Evolutionary conservation across 2,888 invertebrate genomes (phyloP).

Genomic region (Thyatira batis): DNA sequence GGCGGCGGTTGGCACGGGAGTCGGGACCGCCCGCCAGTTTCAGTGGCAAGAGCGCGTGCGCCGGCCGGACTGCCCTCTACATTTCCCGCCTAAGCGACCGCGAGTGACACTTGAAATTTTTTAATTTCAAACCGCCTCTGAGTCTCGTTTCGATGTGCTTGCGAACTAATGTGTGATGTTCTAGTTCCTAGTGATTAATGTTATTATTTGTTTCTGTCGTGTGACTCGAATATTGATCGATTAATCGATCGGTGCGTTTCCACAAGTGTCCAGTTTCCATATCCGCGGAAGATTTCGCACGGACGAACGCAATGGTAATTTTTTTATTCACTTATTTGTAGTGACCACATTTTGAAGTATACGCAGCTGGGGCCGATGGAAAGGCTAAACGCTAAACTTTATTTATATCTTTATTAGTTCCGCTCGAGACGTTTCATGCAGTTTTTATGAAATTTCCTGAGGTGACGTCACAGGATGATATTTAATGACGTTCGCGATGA

Average conservation of each 20-base stretch:
- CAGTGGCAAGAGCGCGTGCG: constrained; percentile 69
- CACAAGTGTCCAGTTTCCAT: constrained; percentile 39
- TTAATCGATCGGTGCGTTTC: constrained; percentile 35
- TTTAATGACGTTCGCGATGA: constrained; percentile 5
- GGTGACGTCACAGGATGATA: constrained; percentile 1
- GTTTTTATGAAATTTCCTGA: constrained; percentile 1
- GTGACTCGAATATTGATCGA: constrained; percentile 29
- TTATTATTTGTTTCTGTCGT: constrained; percentile 28
- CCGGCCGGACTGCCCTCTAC: constrained; percentile 57
- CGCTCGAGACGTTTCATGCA: not conserved
- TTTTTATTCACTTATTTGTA: constrained; percentile 11
- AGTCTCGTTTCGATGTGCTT: constrained; percentile 32
- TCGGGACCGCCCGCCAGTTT: constrained; percentile 48
- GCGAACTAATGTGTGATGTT: constrained; percentile 35
- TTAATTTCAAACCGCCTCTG: constrained; percentile 41
- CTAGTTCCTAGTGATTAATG: constrained; percentile 28
- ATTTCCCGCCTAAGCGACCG: constrained; percentile 60
- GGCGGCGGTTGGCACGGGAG: constrained; percentile 41
- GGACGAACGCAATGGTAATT: constrained; percentile 45
- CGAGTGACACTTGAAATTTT: constrained; percentile 58
- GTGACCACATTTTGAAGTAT: constrained; percentile 4
- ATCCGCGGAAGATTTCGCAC: constrained; percentile 41
- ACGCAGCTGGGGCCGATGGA: not conserved
- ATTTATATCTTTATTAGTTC: constrained; percentile 3
- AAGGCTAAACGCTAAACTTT: not conserved